Conservation (phyloP, 2,888 invertebrate species). For the Caenorhabditis doughertyi region DNA sequence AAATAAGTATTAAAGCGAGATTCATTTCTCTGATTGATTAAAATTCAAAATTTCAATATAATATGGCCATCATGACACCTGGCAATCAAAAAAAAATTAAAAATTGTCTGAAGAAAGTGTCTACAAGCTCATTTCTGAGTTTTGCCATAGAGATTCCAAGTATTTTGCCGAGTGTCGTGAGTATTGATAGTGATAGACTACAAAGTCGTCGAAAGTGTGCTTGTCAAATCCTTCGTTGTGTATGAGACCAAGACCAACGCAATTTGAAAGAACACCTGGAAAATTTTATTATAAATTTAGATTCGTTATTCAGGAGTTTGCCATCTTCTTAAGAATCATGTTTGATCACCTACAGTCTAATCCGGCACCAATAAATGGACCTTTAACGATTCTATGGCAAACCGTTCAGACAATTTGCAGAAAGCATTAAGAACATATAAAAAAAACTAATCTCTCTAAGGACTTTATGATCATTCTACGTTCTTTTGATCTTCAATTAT, state of each 20-base stretch:
- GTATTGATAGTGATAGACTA: slow-evolving; percentile 82
- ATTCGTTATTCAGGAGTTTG: too few relatives aligned
- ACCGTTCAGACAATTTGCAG: too few relatives aligned
- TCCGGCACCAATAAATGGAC: too few relatives aligned
- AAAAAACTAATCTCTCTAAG: too few relatives aligned
- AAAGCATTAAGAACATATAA: too few relatives aligned
- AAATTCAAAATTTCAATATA: background rate
- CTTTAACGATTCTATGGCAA: too few relatives aligned
- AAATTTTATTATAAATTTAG: too few relatives aligned
- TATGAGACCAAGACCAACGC: slow-evolving; percentile 69
- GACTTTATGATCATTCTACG: too few relatives aligned
- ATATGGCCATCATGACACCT: slow-evolving; percentile 3
- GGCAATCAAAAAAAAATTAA: background rate
- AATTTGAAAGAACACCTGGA: slow-evolving; percentile 76
- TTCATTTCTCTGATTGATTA: slow-evolving; percentile 17
- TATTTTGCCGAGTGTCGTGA: slow-evolving; percentile 76
- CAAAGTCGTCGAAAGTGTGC: slow-evolving; percentile 76
- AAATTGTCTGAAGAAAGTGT: background rate
- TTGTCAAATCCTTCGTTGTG: slow-evolving; percentile 81
- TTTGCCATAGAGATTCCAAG: slow-evolving; percentile 73
- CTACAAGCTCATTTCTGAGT: slow-evolving; percentile 42
- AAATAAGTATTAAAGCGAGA: slow-evolving; percentile 22
- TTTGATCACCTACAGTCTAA: too few relatives aligned
- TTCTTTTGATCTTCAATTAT: too few relatives aligned
- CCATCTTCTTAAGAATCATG: too few relatives aligned